Evolutionary conservation across 2,113 vertebrate genomes (phyloP).

Genomic region (Carlito syrichta): DNA sequence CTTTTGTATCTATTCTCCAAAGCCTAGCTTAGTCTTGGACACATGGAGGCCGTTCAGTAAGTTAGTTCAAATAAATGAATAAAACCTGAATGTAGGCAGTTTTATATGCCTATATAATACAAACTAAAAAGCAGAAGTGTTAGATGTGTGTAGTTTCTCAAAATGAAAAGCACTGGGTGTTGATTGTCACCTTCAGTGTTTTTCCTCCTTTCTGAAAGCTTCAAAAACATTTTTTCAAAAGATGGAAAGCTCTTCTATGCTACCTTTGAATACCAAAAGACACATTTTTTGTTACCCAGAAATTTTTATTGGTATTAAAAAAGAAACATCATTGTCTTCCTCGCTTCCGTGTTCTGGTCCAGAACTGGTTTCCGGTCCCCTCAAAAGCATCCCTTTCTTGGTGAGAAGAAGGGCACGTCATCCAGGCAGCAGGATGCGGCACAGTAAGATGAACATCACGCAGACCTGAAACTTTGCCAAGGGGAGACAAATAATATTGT

Average conservation of each 20-base stretch:
- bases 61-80: background rate
- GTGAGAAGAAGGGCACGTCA: fast-evolving
- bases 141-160: background rate
- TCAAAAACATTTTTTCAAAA: background rate
- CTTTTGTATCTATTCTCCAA: background rate
- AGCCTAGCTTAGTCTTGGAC: background rate
- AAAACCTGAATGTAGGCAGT: background rate
- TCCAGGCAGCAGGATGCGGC: fast-evolving
- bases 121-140: background rate
- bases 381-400: background rate
- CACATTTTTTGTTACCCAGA: background rate
- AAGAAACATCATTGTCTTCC: fast-evolving
- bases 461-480: too few species aligned
- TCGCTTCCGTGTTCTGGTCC: background rate
- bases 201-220: background rate
- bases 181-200: background rate
- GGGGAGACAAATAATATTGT: background rate
- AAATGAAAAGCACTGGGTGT: background rate
- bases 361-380: fast-evolving
- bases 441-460: background rate
- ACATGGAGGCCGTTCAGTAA: background rate
- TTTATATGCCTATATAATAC: background rate
- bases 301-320: background rate
- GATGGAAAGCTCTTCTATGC: background rate
- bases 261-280: background rate